Evolutionary conservation across 1,140 invertebrate genomes (phyloP).

Genomic region (Holcopasites calliopsidis): DNA sequence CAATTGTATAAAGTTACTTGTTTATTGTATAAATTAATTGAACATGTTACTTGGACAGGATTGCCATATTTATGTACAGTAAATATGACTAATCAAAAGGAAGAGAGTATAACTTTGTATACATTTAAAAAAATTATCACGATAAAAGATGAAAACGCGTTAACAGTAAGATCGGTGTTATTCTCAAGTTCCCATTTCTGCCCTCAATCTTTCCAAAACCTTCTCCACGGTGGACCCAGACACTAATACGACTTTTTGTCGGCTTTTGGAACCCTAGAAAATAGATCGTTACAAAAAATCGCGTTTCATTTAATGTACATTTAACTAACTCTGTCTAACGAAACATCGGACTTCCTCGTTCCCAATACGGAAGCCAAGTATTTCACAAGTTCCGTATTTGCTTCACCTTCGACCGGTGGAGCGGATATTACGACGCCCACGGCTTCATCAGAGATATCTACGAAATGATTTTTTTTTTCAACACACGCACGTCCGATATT

Average conservation of each 20-base stretch:
- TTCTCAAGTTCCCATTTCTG: constrained; percentile 64
- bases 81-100: constrained; percentile 22
- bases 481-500: not conserved
- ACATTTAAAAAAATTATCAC: not conserved
- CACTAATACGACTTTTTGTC: constrained; percentile 78
- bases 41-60: constrained; percentile 31
- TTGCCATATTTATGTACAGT: constrained; percentile 61
- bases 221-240: constrained; percentile 70
- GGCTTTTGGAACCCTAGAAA: constrained; percentile 78
- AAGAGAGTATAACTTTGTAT: constrained; percentile 5
- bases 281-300: constrained; percentile 21
- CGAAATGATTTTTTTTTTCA: constrained; percentile 29
- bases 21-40: constrained; percentile 33
- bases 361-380: constrained; percentile 85
- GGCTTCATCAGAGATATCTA: constrained; percentile 78
- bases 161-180: not conserved
- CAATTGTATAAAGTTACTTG: constrained; percentile 30
- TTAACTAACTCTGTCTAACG: constrained; percentile 82
- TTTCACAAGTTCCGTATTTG: constrained; percentile 87
- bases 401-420: constrained; percentile 89
- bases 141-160: not conserved
- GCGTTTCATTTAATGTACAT: constrained; percentile 7
- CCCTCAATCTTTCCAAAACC: constrained; percentile 71
- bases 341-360: constrained; percentile 85
- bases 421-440: constrained; percentile 87